phyloP scores from a whole-genome alignment of 1,140 invertebrate genomes.

The Dendroctonus ponderosae region DNA sequence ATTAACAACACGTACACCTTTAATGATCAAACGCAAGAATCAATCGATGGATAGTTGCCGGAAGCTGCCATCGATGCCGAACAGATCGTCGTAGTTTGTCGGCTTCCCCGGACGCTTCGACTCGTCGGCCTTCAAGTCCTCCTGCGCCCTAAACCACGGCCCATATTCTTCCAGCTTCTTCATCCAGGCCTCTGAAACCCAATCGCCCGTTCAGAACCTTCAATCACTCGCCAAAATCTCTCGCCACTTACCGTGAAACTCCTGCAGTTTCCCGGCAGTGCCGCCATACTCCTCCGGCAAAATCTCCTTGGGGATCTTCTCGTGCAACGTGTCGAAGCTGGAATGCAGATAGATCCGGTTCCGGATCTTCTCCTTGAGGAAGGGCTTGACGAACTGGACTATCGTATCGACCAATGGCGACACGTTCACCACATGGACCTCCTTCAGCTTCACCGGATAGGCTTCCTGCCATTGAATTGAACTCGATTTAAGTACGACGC shows the following conservation, averaged over 20 bases:
- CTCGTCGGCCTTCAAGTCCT: conserved; percentile 71
- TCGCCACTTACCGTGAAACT: conserved; percentile 61
- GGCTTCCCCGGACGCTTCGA: conserved; percentile 71
- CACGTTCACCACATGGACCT: conserved; percentile 82
- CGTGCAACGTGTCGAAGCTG: conserved; percentile 69
- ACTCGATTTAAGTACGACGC: not conserved
- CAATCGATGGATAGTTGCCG: conserved; percentile 75
- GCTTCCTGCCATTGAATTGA: conserved; percentile 61
- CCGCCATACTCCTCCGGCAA: conserved; percentile 79
- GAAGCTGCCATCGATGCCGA: conserved; percentile 80
- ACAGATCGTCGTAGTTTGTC: conserved; percentile 76
- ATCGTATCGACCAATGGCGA: conserved; percentile 78
- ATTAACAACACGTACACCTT: not conserved
- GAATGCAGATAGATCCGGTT: conserved; percentile 78
- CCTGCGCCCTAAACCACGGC: conserved; percentile 74
- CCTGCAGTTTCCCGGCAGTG: conserved; percentile 64
- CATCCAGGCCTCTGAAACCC: conserved; percentile 66
- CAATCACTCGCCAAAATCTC: not conserved
- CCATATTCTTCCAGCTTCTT: conserved; percentile 70
- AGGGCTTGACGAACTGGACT: conserved; percentile 78
- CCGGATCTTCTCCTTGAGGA: conserved; percentile 81
- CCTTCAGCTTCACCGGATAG: conserved; percentile 81
- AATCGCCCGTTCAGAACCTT: not conserved
- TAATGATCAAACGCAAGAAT: conserved; percentile 26
- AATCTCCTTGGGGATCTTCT: conserved; percentile 73